A percentile compares a stretch with the other conserved stretches of the same genome.
Evolutionary conservation across 2,888 invertebrate species (phyloP).

Genomic region (Ochropleura leucogaster): DNA sequence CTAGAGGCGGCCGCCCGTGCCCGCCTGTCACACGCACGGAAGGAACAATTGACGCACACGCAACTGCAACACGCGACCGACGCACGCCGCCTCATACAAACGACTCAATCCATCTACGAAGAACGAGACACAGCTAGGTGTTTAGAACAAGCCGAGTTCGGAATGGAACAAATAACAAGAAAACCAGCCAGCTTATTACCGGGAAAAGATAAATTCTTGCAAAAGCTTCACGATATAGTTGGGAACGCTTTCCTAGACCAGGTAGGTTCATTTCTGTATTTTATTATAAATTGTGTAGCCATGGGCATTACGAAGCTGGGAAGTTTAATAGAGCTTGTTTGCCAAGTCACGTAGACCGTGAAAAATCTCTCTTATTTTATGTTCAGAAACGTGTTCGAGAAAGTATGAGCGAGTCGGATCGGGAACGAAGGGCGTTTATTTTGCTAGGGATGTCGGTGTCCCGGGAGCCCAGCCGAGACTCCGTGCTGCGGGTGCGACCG

Average conservation of each 20-base stretch:
- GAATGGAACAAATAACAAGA: conserved; percentile 83
- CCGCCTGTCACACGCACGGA: conserved; percentile 78
- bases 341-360: conserved; percentile 68
- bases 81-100: conserved; percentile 79
- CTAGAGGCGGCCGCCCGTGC: conserved; percentile 77
- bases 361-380: conserved; percentile 67
- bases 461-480: conserved; percentile 85
- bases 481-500: conserved; percentile 82
- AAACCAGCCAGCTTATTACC: conserved; percentile 80
- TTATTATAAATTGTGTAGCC: conserved; percentile 59
- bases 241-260: conserved; percentile 84
- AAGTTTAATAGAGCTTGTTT: conserved; percentile 61
- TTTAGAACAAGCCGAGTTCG: conserved; percentile 84
- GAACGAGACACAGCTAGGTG: conserved; percentile 81
- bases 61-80: conserved; percentile 81
- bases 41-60: conserved; percentile 77
- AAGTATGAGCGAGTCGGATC: conserved; percentile 83
- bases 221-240: conserved; percentile 80
- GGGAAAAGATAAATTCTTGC: conserved; percentile 82
- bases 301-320: conserved; percentile 48
- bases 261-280: conserved; percentile 70
- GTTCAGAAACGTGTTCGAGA: conserved; percentile 82
- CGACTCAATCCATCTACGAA: conserved; percentile 73
- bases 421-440: conserved; percentile 84
- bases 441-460: conserved; percentile 85